These are phyloP conservation scores for Cosmorhoe ocellata DNA, from an alignment of 2,888 invertebrate species.

Conservation along the genomic window DNA sequence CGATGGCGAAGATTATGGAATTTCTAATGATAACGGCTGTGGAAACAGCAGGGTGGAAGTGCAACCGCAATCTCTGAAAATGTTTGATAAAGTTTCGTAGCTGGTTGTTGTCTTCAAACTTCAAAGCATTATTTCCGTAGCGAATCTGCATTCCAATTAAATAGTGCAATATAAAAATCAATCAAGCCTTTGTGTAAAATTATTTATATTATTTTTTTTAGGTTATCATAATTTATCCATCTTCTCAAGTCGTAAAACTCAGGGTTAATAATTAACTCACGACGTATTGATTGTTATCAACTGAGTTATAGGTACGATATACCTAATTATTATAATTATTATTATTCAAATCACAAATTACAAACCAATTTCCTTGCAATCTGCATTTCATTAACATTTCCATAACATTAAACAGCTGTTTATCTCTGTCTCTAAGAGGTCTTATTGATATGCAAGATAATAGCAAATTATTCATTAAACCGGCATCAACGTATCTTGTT, in stretches of 20 bases:
- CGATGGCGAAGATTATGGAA: constrained; percentile 18
- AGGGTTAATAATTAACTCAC: no score
- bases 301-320: no score
- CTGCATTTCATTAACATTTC: constrained; percentile 10
- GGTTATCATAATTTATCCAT: no score
- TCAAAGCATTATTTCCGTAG: neutral
- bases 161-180: no score
- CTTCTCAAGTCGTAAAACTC: no score
- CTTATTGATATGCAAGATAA: constrained; percentile 11
- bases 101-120: constrained; percentile 3
- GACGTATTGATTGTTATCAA: no score
- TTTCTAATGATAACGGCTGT: constrained; percentile 9
- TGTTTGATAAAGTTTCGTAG: constrained; percentile 3
- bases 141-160: neutral
- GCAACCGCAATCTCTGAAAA: constrained; percentile 11
- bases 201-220: no score
- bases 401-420: constrained; percentile 3
- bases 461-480: constrained; percentile 4
- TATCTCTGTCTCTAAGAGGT: constrained; percentile 4
- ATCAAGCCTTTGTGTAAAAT: no score
- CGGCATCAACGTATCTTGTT: no score
- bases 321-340: neutral
- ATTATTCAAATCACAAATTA: constrained; percentile 1
- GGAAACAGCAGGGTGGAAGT: neutral
- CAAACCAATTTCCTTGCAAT: constrained; percentile 10